A percentile compares a stretch with the other conserved stretches of the same genome.
These are phyloP conservation scores for Cephalopholis sonnerati DNA, from an alignment of 2,113 vertebrate species.

Conservation along the genomic window DNA sequence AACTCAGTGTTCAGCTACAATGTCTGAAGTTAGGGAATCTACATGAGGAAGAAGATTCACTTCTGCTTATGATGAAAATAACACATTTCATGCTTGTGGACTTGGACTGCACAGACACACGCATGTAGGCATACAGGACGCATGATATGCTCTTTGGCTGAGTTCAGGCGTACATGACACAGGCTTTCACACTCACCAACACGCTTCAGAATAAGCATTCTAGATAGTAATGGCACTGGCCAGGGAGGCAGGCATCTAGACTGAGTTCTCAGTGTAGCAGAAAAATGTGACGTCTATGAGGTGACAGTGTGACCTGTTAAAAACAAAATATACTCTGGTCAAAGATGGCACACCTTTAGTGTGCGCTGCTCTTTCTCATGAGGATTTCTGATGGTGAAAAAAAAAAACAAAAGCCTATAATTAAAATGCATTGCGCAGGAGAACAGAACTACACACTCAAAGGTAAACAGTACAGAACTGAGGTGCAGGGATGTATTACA, in stretches of 20 bases:
- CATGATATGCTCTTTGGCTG: conserved; percentile 76
- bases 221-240: conserved; percentile 62
- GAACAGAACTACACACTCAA: conserved; percentile 40
- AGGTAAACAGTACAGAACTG: conserved; percentile 56
- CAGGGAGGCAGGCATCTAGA: conserved; percentile 59
- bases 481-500: conserved; percentile 44
- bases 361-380: conserved; percentile 24
- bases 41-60: conserved; percentile 33
- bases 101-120: conserved; percentile 48
- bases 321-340: conserved; percentile 46
- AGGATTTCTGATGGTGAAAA: not conserved
- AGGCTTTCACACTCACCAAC: conserved; percentile 28
- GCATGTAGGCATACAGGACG: conserved; percentile 24
- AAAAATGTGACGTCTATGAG: conserved; percentile 19
- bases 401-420: conserved; percentile 1
- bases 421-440: conserved; percentile 25
- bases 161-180: conserved; percentile 59
- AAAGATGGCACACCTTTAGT: not conserved
- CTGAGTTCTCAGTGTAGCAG: conserved; percentile 37
- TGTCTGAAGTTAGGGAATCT: conserved; percentile 18
- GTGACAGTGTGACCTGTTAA: conserved; percentile 21
- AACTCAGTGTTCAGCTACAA: conserved; percentile 11
- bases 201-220: conserved; percentile 43
- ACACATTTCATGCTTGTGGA: conserved; percentile 31
- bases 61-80: conserved; percentile 22